These are phyloP conservation scores for Pangasius larnaudii DNA, from an alignment of 2,797 vertebrate species.

Conservation along the genomic window DNA sequence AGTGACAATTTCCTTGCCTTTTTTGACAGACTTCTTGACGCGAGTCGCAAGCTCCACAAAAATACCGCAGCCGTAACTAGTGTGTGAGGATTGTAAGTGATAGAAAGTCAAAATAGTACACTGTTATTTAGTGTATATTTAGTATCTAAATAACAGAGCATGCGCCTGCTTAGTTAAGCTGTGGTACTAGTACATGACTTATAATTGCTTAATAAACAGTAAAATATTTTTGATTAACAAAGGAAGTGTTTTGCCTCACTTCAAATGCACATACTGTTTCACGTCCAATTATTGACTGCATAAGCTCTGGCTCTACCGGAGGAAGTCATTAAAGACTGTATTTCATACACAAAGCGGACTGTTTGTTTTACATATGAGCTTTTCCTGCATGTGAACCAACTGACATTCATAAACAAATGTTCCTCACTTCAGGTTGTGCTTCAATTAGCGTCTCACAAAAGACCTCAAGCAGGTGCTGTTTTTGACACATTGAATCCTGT, in stretches of 20 bases:
- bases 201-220: background rate
- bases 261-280: conserved; percentile 31
- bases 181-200: background rate
- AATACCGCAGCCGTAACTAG: background rate
- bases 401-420: conserved; percentile 58
- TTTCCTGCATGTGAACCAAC: conserved; percentile 48
- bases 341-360: conserved; percentile 52
- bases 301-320: conserved; percentile 22
- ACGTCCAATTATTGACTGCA: conserved; percentile 38
- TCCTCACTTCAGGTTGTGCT: conserved; percentile 51
- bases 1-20: background rate
- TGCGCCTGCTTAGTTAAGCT: background rate
- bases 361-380: conserved; percentile 53
- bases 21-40: background rate
- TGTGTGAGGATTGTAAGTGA: background rate
- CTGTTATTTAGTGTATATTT: background rate
- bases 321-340: conserved; percentile 52
- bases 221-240: background rate
- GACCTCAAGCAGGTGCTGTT: conserved; percentile 58
- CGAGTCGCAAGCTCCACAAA: too few relatives aligned
- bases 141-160: background rate
- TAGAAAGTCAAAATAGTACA: background rate
- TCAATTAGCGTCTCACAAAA: conserved; percentile 58
- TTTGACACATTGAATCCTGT: conserved; percentile 55
- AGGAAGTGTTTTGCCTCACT: background rate